Evolutionary conservation across 2,113 vertebrate species (phyloP), one percentile per base, ranked within the genome.

Genomic region (Centrocercus urophasianus): DNA sequence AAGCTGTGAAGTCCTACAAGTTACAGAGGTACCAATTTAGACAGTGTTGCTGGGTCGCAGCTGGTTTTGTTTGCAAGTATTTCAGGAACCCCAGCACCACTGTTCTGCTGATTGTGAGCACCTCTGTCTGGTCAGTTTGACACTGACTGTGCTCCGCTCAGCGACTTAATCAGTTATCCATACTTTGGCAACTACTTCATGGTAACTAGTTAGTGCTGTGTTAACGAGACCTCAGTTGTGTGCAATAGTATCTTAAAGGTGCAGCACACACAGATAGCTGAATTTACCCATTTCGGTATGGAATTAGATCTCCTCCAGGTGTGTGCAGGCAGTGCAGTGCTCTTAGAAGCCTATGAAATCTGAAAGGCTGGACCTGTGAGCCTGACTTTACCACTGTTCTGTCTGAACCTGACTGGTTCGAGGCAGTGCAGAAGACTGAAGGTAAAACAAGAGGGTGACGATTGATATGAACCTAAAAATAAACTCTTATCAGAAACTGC

Each of bases 21-120:
- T 70, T 34, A 27, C 4, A 38, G 38, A 28, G 14, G 18, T 36
- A 60, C 45, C 61, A 38, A 27, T 52, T 38, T 10, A 82, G 54
- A 38, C 78, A 75, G 21, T 42, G 64, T 83, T 47, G 15, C 63
- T 70, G 48, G 21, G 12, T 47, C 56, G 28, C 45, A 56, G 64
- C 19, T 20, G 0, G 1, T 22, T 34, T 56, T 4, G 0, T 56
- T 70, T 70, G 20, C 28, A 34, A 24, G 34, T 48, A 34, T 17
- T 48, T 69, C 14, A 6, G 54, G 54, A 56, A 28, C 24, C 9
- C 34, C 1, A 2, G 40, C 63, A 20, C 47, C 40, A 34, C 24
- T 40, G 1, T 24, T 89, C 71, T 70, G 24, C 70, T 48, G 42
- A 25, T 56, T 20, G 28, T 20, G 47, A 47, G 19, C 40, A 47